These are phyloP conservation scores for Heliothis subflexa DNA, from an alignment of 1,140 invertebrate genomes.

Conservation along the genomic window DNA sequence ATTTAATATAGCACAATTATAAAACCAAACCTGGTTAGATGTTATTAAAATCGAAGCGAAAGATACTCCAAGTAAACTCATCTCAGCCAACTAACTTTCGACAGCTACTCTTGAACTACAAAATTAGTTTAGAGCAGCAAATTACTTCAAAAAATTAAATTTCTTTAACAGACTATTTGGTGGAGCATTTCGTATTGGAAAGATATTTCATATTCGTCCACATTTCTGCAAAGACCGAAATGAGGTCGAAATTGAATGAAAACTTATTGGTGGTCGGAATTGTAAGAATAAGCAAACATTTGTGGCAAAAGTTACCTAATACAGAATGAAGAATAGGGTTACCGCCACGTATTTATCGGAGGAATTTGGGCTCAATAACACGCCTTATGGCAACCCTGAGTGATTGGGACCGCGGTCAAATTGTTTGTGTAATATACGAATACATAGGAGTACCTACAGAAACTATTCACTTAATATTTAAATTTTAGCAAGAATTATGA, in stretches of 20 bases:
- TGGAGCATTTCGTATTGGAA: background rate
- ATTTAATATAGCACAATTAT: constrained; percentile 15
- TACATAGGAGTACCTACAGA: too few relatives aligned
- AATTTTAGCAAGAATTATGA: too few relatives aligned
- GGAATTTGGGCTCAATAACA: constrained; percentile 38
- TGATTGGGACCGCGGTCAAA: constrained; percentile 7
- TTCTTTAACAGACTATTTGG: constrained; percentile 12
- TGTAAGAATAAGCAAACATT: constrained; percentile 38
- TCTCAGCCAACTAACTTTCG: constrained; percentile 25
- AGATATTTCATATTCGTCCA: constrained; percentile 18
- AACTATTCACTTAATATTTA: background rate
- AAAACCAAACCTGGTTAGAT: constrained; percentile 2
- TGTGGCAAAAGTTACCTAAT: constrained; percentile 43
- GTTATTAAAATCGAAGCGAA: constrained; percentile 26
- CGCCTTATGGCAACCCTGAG: constrained; percentile 9
- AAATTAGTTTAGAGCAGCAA: constrained; percentile 23
- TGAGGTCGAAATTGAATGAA: constrained; percentile 19
- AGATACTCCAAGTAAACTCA: constrained; percentile 28
- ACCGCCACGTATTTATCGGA: constrained; percentile 41
- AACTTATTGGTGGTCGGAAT: constrained; percentile 26
- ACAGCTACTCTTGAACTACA: constrained; percentile 30
- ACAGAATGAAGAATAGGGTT: constrained; percentile 47
- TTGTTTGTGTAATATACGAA: background rate
- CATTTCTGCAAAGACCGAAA: constrained; percentile 15
- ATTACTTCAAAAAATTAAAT: constrained; percentile 35